Conservation (phyloP, 2,888 invertebrate species). For the Pinctada fucata region DNA sequence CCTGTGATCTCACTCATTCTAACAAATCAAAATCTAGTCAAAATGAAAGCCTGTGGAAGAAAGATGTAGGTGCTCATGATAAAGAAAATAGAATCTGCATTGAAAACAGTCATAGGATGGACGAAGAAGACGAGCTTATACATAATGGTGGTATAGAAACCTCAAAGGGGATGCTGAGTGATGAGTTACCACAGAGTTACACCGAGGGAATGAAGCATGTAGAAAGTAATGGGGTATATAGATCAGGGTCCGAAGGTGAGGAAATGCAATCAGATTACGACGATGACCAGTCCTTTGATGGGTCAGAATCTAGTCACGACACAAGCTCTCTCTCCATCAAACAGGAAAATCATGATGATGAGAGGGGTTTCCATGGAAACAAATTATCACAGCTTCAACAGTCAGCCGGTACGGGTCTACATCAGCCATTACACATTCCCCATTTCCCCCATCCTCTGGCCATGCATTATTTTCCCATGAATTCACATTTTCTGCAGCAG, state of each 20-base stretch:
- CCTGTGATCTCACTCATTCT: slow-evolving; percentile 59
- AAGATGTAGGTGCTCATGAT: slow-evolving; percentile 56
- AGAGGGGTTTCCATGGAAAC: slow-evolving; percentile 50
- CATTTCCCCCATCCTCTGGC: slow-evolving; percentile 69
- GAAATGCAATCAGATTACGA: slow-evolving; percentile 57
- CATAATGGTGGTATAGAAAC: not conserved
- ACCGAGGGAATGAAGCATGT: slow-evolving; percentile 8
- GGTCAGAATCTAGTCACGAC: slow-evolving; percentile 60
- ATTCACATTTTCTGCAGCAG: slow-evolving; percentile 66
- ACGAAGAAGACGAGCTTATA: slow-evolving; percentile 24
- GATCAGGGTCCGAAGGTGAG: slow-evolving; percentile 45
- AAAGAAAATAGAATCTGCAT: slow-evolving; percentile 47
- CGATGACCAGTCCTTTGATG: slow-evolving; percentile 51
- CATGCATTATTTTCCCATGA: slow-evolving; percentile 69
- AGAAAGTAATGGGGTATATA: slow-evolving; percentile 11
- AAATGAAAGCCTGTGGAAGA: slow-evolving; percentile 33
- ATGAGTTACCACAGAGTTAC: not conserved
- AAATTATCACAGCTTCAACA: slow-evolving; percentile 47
- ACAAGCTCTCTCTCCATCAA: slow-evolving; percentile 34
- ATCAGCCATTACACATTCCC: slow-evolving; percentile 66
- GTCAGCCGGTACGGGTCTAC: slow-evolving; percentile 39
- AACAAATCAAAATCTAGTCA: slow-evolving; percentile 43
- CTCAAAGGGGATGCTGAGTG: not conserved
- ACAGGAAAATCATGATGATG: slow-evolving; percentile 43
- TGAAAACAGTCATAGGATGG: slow-evolving; percentile 28